These are phyloP conservation scores for Barbus barbus DNA, from an alignment of 2,113 vertebrate species.

Conservation along the genomic window DNA sequence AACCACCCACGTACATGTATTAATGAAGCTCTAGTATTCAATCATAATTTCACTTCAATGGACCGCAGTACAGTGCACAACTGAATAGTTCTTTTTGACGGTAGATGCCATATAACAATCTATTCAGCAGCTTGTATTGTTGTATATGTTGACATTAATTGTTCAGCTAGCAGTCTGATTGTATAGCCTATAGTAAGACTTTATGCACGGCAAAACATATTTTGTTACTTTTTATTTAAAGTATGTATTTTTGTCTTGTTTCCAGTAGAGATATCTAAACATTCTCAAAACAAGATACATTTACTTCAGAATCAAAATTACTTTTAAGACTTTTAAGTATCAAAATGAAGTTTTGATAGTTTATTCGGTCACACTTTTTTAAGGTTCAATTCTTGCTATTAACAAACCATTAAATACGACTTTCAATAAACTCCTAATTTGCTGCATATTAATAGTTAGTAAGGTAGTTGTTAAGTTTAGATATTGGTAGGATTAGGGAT, in stretches of 20 bases:
- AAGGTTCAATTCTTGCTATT: too few species aligned
- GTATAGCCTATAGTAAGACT: background rate
- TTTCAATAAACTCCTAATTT: too few species aligned
- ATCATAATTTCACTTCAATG: conserved; percentile 1
- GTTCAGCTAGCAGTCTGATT: background rate
- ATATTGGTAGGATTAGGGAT: too few species aligned
- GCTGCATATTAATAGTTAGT: too few species aligned
- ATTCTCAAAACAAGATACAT: background rate
- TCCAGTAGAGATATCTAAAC: background rate
- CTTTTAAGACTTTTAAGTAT: too few species aligned
- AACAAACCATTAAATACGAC: too few species aligned
- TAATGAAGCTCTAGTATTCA: conserved; percentile 8
- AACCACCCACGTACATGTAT: conserved; percentile 26
- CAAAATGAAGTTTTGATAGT: too few species aligned
- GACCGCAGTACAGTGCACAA: background rate
- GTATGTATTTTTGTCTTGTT: background rate
- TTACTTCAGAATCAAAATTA: background rate
- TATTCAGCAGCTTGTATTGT: background rate
- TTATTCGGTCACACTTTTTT: too few species aligned
- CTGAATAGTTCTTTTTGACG: background rate
- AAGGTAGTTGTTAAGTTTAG: too few species aligned
- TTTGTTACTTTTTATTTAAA: too few species aligned
- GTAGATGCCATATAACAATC: background rate
- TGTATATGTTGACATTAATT: background rate
- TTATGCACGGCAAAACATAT: background rate